A percentile compares a stretch with the other conserved stretches of the same genome.
These are phyloP conservation scores for Dissostichus mawsoni DNA, from an alignment of 2,113 vertebrate species.

Conservation along the genomic window DNA sequence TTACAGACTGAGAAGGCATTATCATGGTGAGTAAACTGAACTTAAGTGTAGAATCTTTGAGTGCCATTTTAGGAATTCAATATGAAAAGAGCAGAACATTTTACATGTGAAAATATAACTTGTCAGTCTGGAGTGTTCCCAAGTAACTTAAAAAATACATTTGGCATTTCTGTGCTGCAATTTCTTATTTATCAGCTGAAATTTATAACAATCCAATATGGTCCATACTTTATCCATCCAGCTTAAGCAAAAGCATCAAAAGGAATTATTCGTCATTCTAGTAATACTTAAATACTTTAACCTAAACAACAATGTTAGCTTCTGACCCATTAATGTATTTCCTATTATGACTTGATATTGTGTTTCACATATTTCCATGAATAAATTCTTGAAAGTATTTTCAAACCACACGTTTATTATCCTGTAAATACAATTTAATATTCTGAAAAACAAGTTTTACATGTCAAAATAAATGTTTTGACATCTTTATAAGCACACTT, in stretches of 20 bases:
- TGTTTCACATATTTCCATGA: neutral
- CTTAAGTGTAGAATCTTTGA: neutral
- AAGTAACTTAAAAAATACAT: neutral
- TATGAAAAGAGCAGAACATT: neutral
- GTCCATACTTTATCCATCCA: neutral
- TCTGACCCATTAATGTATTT: constrained; percentile 17
- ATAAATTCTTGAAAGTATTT: neutral
- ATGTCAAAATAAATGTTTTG: neutral
- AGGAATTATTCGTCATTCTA: neutral
- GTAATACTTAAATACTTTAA: neutral
- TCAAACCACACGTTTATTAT: constrained; percentile 4
- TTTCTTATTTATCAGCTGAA: neutral
- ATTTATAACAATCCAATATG: too few species aligned
- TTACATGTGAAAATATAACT: neutral
- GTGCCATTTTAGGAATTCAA: neutral
- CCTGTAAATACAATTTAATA: neutral
- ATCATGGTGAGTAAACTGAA: neutral
- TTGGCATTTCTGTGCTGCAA: neutral
- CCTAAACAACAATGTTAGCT: neutral
- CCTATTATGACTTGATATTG: neutral
- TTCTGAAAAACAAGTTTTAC: neutral
- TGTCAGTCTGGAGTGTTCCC: too few species aligned
- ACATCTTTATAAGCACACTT: constrained; percentile 2
- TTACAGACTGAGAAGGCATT: neutral
- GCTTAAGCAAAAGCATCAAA: neutral